Evolutionary conservation across 2,113 vertebrate species (phyloP).

Genomic region (Scatophagus argus): DNA sequence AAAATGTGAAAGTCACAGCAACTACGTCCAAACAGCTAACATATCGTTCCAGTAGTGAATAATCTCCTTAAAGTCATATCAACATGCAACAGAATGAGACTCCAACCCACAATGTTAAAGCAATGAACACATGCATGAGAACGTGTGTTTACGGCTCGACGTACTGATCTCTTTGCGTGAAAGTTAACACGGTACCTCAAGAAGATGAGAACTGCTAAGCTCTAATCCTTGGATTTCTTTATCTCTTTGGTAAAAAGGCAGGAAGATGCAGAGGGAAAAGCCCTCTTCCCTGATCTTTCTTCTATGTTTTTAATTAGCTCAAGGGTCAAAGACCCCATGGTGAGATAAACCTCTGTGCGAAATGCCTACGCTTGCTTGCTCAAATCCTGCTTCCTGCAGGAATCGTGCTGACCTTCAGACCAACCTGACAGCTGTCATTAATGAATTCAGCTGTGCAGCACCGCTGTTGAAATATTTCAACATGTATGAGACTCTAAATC

Average conservation of each 20-base stretch:
- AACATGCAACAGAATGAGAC: slow-evolving; percentile 12
- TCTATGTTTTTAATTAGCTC: slow-evolving; percentile 50
- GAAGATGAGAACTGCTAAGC: slow-evolving; percentile 32
- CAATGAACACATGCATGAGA: neutral
- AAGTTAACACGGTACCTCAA: neutral
- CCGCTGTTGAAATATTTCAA: slow-evolving; percentile 2
- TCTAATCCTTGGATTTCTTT: slow-evolving; percentile 41
- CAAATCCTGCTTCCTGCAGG: slow-evolving; percentile 24
- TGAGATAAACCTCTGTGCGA: slow-evolving; percentile 36
- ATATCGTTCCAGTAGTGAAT: slow-evolving; percentile 5
- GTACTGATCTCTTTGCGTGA: slow-evolving; percentile 4
- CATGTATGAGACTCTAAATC: slow-evolving; percentile 5
- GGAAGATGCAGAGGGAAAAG: slow-evolving; percentile 33
- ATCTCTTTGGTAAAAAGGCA: slow-evolving; percentile 10
- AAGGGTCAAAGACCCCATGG: slow-evolving; percentile 32
- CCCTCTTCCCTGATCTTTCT: slow-evolving; percentile 20
- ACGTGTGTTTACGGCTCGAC: slow-evolving; percentile 13
- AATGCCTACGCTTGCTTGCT: slow-evolving; percentile 31
- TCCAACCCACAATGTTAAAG: neutral
- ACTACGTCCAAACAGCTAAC: neutral
- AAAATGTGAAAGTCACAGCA: neutral
- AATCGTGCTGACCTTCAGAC: slow-evolving; percentile 33
- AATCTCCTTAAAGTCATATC: neutral
- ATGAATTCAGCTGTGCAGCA: neutral
- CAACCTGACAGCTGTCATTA: slow-evolving; percentile 37